Evolutionary conservation across 2,797 vertebrate species (phyloP).

Genomic region (Notolabrus celidotus): DNA sequence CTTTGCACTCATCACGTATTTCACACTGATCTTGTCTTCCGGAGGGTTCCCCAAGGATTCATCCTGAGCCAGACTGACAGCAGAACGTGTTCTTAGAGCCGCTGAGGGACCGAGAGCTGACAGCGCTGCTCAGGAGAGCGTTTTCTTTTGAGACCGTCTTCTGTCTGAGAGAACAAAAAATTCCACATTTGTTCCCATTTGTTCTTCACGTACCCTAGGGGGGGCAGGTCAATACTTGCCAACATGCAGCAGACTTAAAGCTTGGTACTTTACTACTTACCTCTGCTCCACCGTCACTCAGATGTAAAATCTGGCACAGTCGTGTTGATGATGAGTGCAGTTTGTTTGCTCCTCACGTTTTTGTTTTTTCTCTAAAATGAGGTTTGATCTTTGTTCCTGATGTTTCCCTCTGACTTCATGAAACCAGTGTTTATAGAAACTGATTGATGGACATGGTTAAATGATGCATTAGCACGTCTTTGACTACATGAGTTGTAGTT

Average conservation of each 20-base stretch:
- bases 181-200: slow-evolving; percentile 32
- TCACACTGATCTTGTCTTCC: slow-evolving; percentile 36
- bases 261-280: not conserved
- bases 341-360: slow-evolving; percentile 39
- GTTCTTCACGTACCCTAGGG: slow-evolving; percentile 26
- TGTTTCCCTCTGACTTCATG: slow-evolving; percentile 6
- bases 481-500: not conserved
- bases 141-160: slow-evolving; percentile 28
- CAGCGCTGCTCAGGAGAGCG: not conserved
- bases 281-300: slow-evolving; percentile 11
- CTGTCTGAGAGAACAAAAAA: not conserved
- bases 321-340: slow-evolving; percentile 38
- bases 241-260: slow-evolving; percentile 14
- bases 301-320: slow-evolving; percentile 42
- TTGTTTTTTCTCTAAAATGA: slow-evolving; percentile 13
- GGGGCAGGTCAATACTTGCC: slow-evolving; percentile 25
- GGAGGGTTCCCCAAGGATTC: slow-evolving; percentile 39
- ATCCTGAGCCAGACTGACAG: slow-evolving; percentile 48
- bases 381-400: slow-evolving; percentile 25
- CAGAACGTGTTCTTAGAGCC: slow-evolving; percentile 32
- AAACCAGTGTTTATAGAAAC: not conserved
- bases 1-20: slow-evolving; percentile 62
- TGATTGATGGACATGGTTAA: not conserved
- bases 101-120: slow-evolving; percentile 29
- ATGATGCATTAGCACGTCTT: slow-evolving; percentile 3